Base-by-base conservation (phyloP, 2,113 vertebrate genomes). In the Heptranchias perlo region DNA sequence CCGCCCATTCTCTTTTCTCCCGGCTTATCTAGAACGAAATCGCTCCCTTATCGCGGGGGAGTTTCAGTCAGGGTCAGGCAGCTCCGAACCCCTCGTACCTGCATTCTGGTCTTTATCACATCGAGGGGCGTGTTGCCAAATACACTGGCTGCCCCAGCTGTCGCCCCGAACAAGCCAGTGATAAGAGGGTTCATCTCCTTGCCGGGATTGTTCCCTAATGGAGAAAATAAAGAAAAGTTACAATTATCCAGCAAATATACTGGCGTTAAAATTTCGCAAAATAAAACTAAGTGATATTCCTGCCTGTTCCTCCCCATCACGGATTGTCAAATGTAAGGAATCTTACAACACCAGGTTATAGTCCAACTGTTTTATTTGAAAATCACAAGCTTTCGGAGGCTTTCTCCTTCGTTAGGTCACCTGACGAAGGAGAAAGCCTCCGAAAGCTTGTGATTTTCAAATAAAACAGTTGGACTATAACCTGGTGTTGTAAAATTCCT, bases 101-200 rank as follows among this genome's bases (percentile, higher is more conserved):
- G 99, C 99, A 99, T 99, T 96, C 99, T 98, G 82, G 99, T 99
- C 97, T 99, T 99, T 96, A 99, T 98, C 91, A 99, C 99, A 0
- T 99, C 99, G 67, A 99, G 96, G 0, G 99, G 99, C 0, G 99
- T 99, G 97, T 99, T 99, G 94, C 99, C 99, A 0, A 99, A 99
- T 94, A 99, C 99, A 14, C 99, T 99, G 0, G 99, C 98, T 10
- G 99, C 99, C 39, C 99, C 99, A 0, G 99, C 99, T 0, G 98
- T 78, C 2, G 98, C 99, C 95, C 99, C 99, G 21, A 99, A 99
- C 6, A 96, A 6, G 3, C 99, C 99, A 0, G 99, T 99, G 96
- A 99, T 0, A 0, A 99, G 69, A 0, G 99, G 99, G 95, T 99
- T 98, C 62, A 99, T 98, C 21, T 97, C 96, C 96, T 98, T 99